Percentiles rank a stretch among this genome's conserved stretches.
These are phyloP conservation scores for Kobus ellipsiprymnus DNA, from an alignment of 2,113 vertebrate genomes.

Conservation along the genomic window DNA sequence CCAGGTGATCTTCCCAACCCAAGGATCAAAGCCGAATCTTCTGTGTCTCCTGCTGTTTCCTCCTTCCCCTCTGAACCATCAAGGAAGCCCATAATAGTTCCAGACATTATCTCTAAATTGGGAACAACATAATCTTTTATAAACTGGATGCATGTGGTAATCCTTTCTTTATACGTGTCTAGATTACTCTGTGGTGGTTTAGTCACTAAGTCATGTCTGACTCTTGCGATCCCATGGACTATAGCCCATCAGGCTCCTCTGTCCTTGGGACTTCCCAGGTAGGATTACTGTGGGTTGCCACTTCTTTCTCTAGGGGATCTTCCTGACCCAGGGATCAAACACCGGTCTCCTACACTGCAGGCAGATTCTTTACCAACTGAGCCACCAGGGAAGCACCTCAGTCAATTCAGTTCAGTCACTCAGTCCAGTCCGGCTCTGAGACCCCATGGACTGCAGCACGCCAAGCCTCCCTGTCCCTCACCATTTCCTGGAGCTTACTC, in stretches of 20 bases:
- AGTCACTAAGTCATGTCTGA: fast-evolving
- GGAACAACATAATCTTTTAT: background rate
- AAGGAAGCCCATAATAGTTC: background rate
- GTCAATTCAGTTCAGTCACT: background rate
- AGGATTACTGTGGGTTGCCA: background rate
- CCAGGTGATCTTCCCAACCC: background rate
- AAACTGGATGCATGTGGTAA: background rate
- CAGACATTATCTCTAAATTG: background rate
- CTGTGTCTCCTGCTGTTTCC: background rate
- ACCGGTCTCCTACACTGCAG: background rate
- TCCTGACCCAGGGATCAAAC: background rate
- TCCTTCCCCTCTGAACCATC: background rate
- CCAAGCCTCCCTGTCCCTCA: background rate
- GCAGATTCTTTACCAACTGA: background rate
- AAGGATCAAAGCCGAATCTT: background rate
- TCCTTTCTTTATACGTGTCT: background rate
- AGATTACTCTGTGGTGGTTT: background rate
- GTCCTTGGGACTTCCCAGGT: background rate
- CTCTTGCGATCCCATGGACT: background rate
- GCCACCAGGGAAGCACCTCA: background rate
- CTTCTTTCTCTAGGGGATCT: background rate
- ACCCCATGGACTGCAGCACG: background rate
- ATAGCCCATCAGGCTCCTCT: background rate
- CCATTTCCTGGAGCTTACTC: background rate
- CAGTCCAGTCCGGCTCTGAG: background rate